These are phyloP conservation scores for Prinia subflava DNA, from an alignment of 2,113 vertebrate species.

Conservation along the genomic window DNA sequence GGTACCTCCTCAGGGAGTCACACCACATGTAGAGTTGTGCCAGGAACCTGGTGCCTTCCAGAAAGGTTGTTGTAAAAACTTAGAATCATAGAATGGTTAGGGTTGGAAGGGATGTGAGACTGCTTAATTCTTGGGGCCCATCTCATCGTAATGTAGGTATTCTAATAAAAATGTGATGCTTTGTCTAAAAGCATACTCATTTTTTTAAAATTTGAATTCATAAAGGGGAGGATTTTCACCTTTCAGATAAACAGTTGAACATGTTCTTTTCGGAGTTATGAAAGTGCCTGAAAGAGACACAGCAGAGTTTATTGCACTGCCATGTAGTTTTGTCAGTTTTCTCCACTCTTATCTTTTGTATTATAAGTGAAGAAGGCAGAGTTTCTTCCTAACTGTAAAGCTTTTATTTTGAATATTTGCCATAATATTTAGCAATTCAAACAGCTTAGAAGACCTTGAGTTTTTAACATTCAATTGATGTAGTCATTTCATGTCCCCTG, in stretches of 20 bases:
- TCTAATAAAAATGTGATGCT: background rate
- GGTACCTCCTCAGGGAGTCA: background rate
- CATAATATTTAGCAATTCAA: background rate
- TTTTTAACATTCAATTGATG: background rate
- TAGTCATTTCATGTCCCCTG: background rate
- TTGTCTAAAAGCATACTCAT: background rate
- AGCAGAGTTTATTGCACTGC: conserved; percentile 14
- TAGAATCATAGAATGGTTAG: background rate
- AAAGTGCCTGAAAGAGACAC: conserved; percentile 23
- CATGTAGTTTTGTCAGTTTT: background rate
- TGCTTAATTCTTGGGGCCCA: background rate
- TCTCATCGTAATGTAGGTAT: background rate
- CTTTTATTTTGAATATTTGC: background rate
- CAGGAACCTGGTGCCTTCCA: background rate
- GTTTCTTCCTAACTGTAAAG: background rate
- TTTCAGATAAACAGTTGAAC: background rate
- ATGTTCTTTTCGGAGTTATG: background rate
- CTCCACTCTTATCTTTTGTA: background rate
- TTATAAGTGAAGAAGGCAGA: background rate
- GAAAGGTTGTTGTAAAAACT: background rate
- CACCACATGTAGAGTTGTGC: background rate
- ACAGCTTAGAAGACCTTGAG: background rate
- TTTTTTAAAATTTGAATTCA: conserved; percentile 4
- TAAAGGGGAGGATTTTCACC: background rate
- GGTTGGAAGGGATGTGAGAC: background rate